phyloP scores from a whole-genome alignment of 1,140 invertebrate genomes.

The Ceratosolen fusciceps region DNA sequence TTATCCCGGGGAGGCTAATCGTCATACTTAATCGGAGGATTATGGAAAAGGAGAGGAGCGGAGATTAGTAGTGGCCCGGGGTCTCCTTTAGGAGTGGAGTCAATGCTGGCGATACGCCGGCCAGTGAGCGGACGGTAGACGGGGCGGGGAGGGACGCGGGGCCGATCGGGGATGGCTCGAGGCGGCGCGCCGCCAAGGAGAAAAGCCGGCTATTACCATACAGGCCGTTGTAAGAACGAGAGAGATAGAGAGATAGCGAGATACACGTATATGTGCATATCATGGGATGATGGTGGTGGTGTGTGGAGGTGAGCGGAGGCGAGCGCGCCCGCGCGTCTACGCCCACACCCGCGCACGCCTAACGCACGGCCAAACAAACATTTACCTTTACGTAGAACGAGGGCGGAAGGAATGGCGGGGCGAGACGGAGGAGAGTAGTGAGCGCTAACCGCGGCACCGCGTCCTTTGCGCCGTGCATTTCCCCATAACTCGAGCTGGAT shows the following conservation, averaged over 20 bases:
- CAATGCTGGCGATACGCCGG: constrained; percentile 12
- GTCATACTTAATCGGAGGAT: background rate
- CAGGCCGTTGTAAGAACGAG: background rate
- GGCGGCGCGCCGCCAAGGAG: background rate
- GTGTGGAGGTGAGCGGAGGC: too few species aligned
- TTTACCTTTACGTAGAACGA: too few species aligned
- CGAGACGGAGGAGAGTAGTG: too few species aligned
- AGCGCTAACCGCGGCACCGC: background rate
- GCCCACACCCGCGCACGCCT: too few species aligned
- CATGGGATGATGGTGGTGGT: too few species aligned
- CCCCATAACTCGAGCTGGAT: constrained; percentile 41
- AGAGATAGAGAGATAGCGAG: background rate
- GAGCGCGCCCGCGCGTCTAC: too few species aligned
- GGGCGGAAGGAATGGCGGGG: too few species aligned
- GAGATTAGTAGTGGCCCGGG: background rate
- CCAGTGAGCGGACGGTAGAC: background rate
- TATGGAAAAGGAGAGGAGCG: background rate
- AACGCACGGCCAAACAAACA: too few species aligned
- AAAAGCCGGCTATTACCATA: constrained; percentile 17
- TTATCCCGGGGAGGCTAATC: background rate
- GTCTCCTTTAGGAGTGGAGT: constrained; percentile 1
- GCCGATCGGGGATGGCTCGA: background rate
- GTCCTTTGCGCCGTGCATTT: constrained; percentile 16
- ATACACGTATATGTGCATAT: too few species aligned
- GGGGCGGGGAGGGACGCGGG: background rate